Base-by-base conservation (phyloP, 2,113 vertebrate species). In the Phyllopteryx taeniolatus region DNA sequence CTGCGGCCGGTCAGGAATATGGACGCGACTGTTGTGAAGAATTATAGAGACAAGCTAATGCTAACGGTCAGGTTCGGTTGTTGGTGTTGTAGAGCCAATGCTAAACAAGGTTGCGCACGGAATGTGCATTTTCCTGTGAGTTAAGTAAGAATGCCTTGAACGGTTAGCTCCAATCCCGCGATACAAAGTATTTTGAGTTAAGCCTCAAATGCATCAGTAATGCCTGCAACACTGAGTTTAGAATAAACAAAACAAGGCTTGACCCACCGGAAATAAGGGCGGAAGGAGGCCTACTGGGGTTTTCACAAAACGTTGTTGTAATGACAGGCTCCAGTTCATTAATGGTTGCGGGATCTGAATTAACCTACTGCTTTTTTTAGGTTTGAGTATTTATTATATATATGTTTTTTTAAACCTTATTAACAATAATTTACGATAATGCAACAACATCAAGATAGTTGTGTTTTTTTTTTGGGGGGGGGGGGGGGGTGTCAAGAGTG, bases 231-330 rank as follows among this genome's bases (percentile, higher is more conserved):
- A 79, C 78, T 81, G 53, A 72, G 60, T 66, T 72, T 22, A 44
- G 8, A 31, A 31, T 88, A 88, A 89, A 91, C 82, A 87, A 71
- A 73, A 33, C 43, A 68, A 57, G 68, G 44, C 59, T 76, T 76
- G 19, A 35, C 83, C 79, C 77, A 73, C 83, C 83, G 87, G 85
- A 87, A 88, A 77, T 71, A 68, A 65, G 61, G 72, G 79, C 87
- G 88, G 83, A 87, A 84, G 86, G 81, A 86, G 80, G 85, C 88
- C 87, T 83, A 84, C 63, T 56, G 84, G 67, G 88, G 19, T 54
- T 75, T 78, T 63, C 80, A 63, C 85, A 88, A 90, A 83, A 62
- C 68, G 71, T 61, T 86, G 89, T 86, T 87, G 85, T 89, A 79
- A 73, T 62, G 66, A 56, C 64, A 70, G 73, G 79, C 83, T 86